Evolutionary conservation across 2,888 invertebrate species (phyloP), one percentile per base, ranked within the genome.

Genomic region (Athalia cordata): DNA sequence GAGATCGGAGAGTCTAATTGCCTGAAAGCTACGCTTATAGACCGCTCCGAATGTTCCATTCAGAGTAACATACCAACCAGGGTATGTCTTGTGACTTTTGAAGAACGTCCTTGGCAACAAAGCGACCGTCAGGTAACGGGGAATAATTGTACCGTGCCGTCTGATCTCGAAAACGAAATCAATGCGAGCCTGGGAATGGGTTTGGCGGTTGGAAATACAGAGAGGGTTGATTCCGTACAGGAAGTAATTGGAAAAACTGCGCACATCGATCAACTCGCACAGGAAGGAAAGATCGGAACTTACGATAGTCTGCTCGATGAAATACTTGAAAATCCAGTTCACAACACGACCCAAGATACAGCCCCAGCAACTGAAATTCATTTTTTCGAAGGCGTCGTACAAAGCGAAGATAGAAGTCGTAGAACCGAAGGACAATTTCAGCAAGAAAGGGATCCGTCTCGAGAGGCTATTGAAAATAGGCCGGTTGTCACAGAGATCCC

Each of bases 1-100:
- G 83, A 85, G 68, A 85, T 90, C 66, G 89, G 87, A 6, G 87
- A 89, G 66, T 84, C 89, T 0, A 86, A 85, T 78, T 90, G 90
- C 78, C 81, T 85, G 11, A 87, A 84, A 66, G 85, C 85, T 43
- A 83, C 84, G 0, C 47, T 82, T 3, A 81, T 85, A 0, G 82
- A 86, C 6, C 83, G 87, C 0, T 83, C 85, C 0, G 85, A 89
- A 9, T 90, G 90, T 79, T 75, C 84, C 0, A 47, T 88, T 2
- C 86, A 86, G 11, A 43, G 82, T 0, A 85, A 85, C 78, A 70
- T 82, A 13, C 87, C 88, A 5, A 77, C 84, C 4, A 86, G 84
- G 78, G 68, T 83, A 6, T 90, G 90, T 70, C 78, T 83, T 29
- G 85, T 89, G 0, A 87, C 82, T 0, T 86, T 89, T 49, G 88